Conservation (phyloP, 2,888 invertebrate genomes). For the Sarcophaga caerulescens region DNA sequence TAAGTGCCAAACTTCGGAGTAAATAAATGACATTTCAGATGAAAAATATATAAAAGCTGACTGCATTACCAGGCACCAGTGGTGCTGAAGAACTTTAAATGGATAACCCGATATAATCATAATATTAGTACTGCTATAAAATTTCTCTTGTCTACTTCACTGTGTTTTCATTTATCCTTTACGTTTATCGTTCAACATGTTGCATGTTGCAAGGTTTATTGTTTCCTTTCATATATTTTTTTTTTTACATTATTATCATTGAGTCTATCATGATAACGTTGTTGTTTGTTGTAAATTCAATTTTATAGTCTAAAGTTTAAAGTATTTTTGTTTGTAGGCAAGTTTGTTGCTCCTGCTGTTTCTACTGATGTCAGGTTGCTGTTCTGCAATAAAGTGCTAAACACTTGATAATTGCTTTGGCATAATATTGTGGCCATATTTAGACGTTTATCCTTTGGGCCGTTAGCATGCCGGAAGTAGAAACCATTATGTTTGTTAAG, state of each 20-base stretch:
- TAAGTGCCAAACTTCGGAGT: no score
- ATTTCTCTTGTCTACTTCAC: background rate
- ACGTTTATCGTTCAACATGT: slow-evolving; percentile 43
- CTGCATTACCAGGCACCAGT: no score
- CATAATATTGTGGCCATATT: slow-evolving; percentile 69
- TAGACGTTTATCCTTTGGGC: slow-evolving; percentile 63
- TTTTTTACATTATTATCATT: slow-evolving; percentile 17
- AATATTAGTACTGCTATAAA: background rate
- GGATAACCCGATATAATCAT: no score
- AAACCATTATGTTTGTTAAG: slow-evolving; percentile 22
- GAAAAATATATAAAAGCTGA: no score
- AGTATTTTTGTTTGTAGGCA: slow-evolving; percentile 30
- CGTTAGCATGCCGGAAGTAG: slow-evolving; percentile 57
- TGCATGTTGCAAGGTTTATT: slow-evolving; percentile 50
- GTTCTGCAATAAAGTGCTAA: slow-evolving; percentile 62
- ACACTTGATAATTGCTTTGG: slow-evolving; percentile 69
- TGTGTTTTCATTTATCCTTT: background rate
- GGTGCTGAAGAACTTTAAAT: no score
- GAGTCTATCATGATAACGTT: slow-evolving; percentile 58
- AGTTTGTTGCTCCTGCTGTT: slow-evolving; percentile 9
- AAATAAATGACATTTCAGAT: no score
- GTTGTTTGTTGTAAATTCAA: slow-evolving; percentile 74
- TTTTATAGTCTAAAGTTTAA: slow-evolving; percentile 73
- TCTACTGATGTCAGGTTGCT: slow-evolving; percentile 29
- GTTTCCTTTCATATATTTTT: background rate